Base-by-base conservation (phyloP, 2,888 invertebrate species). In the Ormyrus thymus region DNA sequence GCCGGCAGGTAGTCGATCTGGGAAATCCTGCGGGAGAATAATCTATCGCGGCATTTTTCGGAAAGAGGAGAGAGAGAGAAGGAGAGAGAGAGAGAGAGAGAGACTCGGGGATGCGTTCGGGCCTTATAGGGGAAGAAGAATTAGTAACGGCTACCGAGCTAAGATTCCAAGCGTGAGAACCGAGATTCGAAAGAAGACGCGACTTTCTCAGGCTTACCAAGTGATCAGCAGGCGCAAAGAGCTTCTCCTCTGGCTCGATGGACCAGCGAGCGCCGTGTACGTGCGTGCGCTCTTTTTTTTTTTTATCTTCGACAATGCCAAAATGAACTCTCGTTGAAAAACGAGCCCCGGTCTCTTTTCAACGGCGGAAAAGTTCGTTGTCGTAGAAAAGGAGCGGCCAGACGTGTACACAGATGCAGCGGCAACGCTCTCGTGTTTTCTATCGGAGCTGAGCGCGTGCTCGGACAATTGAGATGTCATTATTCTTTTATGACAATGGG, bases 191-290 rank as follows among this genome's bases (percentile, higher is more conserved):
- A 86, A 87, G 85, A 84, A 84, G 85, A 81, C 84, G 83, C 84
- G 75, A 81, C 82, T 84, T 89, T 89, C 87, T 87, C 87, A 87
- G 86, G 84, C 82, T 78, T 87, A 88, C 83, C 87, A 88, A 87
- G 87, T 83, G 80, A 79, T 72, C 86, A 88, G 86, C 80, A 87
- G 62, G 68, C 66, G 74, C 58, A 79, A 88, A 83, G 88, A 88
- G 89, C 80, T 85, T 87, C 76, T 71, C 43, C 59, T 45, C 29
- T 29, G 29, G 29, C 29, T 29, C 29, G 29, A 15, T 68, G 75
- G 71, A 29, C 56, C 66, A 65, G 10, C 6, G 6, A 64, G 59
- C 71, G 43, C 8, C 55, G 48, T 45, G 9, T 3, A 3, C 46
- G 46, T 29, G 8, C 13, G 68, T 43, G 46, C 68, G 45, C 4